These are phyloP conservation scores for Palloptera scutellata DNA, from an alignment of 2,888 invertebrate genomes.

Conservation along the genomic window DNA sequence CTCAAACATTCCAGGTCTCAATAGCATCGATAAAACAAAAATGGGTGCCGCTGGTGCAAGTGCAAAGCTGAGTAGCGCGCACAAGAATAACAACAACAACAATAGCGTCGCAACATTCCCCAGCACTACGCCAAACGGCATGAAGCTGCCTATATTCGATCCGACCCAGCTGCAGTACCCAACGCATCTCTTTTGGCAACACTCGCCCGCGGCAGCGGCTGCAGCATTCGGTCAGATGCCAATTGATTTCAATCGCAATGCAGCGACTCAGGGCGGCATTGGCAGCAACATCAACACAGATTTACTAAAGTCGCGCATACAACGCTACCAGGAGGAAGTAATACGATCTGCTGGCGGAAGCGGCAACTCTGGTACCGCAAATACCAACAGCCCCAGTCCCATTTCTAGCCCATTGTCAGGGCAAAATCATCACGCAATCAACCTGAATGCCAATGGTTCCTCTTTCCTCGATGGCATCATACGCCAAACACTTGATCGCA, in stretches of 20 bases:
- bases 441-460: conserved; percentile 73
- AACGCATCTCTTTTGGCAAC: conserved; percentile 81
- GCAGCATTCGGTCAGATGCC: conserved; percentile 66
- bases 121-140: conserved; percentile 74
- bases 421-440: conserved; percentile 37
- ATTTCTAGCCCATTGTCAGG: conserved; percentile 53
- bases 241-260: conserved; percentile 53
- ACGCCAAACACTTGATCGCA: conserved; percentile 78
- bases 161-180: conserved; percentile 72
- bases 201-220: conserved; percentile 60
- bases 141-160: conserved; percentile 73
- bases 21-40: conserved; percentile 57
- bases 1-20: conserved; percentile 59
- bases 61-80: conserved; percentile 65
- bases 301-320: conserved; percentile 81
- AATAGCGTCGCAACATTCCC: conserved; percentile 66
- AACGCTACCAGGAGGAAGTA: conserved; percentile 76
- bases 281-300: conserved; percentile 66
- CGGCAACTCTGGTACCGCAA: conserved; percentile 33
- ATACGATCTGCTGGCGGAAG: conserved; percentile 38
- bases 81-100: conserved; percentile 52
- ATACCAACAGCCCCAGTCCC: conserved; percentile 41
- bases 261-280: conserved; percentile 34
- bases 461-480: conserved; percentile 83
- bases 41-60: conserved; percentile 48